phyloP scores from a whole-genome alignment of 2,797 vertebrate genomes.

The Diceros bicornis region DNA sequence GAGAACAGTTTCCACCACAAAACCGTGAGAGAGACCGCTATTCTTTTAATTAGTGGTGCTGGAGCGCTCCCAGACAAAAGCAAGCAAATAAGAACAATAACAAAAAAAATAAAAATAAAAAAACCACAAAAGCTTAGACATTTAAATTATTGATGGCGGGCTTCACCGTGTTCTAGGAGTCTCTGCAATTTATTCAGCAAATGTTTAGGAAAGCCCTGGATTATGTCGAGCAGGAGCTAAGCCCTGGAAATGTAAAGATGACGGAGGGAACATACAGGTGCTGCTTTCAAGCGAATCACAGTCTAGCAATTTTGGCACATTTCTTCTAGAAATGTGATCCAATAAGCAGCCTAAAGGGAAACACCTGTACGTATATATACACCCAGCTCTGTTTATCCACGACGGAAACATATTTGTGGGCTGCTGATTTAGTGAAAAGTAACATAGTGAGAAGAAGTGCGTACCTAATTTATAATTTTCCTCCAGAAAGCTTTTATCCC shows the following conservation, averaged over 20 bases:
- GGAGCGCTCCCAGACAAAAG: background rate
- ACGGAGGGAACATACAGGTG: background rate
- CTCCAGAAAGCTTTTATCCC: slow-evolving; percentile 49
- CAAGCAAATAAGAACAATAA: background rate
- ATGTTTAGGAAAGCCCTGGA: background rate
- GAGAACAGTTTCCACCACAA: slow-evolving; percentile 52
- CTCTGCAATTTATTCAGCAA: background rate
- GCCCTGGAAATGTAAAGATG: background rate
- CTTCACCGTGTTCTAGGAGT: background rate
- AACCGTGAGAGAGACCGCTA: background rate
- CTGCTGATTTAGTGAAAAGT: slow-evolving; percentile 64
- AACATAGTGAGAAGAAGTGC: background rate
- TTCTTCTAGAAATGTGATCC: slow-evolving; percentile 40
- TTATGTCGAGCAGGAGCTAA: background rate
- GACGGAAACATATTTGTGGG: background rate
- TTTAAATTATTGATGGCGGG: background rate
- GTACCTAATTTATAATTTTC: slow-evolving; percentile 68
- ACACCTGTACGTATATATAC: slow-evolving; percentile 67
- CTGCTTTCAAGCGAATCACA: slow-evolving; percentile 9
- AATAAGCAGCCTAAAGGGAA: slow-evolving; percentile 71
- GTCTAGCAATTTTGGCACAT: slow-evolving; percentile 47
- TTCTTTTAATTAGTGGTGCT: background rate
- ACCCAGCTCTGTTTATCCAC: slow-evolving; percentile 33
- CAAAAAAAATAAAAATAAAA: too few relatives aligned
- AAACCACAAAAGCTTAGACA: background rate